phyloP scores from a whole-genome alignment of 2,888 invertebrate species.

The Caenorhabditis doughertyi region DNA sequence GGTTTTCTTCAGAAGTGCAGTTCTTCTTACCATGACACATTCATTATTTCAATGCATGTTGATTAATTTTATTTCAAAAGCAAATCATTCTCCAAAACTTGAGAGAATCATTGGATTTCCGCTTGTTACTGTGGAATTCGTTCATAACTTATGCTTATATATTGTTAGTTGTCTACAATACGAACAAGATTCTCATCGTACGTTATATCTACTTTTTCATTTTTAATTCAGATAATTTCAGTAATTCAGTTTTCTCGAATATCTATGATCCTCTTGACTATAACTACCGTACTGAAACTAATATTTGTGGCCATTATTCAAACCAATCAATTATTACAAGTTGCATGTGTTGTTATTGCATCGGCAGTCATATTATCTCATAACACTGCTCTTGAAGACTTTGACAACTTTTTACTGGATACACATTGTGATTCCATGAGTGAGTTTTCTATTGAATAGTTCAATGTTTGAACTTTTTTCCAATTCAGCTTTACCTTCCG shows the following conservation, averaged over 20 bases:
- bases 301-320: slow-evolving; percentile 47
- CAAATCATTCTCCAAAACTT: slow-evolving; percentile 14
- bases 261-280: slow-evolving; percentile 40
- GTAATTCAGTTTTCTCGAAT: slow-evolving; percentile 48
- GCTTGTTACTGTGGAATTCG: slow-evolving; percentile 40
- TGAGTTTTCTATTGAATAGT: background rate
- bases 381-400: slow-evolving; percentile 48
- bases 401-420: slow-evolving; percentile 37
- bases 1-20: slow-evolving; percentile 49
- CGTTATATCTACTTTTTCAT: background rate
- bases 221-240: slow-evolving; percentile 18
- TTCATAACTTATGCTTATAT: slow-evolving; percentile 47
- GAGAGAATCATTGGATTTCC: slow-evolving; percentile 49
- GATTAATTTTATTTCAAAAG: slow-evolving; percentile 45
- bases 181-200: slow-evolving; percentile 57
- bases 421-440: slow-evolving; percentile 59
- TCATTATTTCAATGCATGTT: slow-evolving; percentile 57
- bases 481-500: slow-evolving; percentile 36
- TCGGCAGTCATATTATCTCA: slow-evolving; percentile 52
- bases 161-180: slow-evolving; percentile 44
- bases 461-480: too few species aligned
- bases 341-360: slow-evolving; percentile 32
- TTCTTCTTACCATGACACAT: slow-evolving; percentile 53
- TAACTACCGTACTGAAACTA: slow-evolving; percentile 56
- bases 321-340: slow-evolving; percentile 40